Conservation (phyloP, 2,888 invertebrate genomes). For the Strigamia crassipes region DNA sequence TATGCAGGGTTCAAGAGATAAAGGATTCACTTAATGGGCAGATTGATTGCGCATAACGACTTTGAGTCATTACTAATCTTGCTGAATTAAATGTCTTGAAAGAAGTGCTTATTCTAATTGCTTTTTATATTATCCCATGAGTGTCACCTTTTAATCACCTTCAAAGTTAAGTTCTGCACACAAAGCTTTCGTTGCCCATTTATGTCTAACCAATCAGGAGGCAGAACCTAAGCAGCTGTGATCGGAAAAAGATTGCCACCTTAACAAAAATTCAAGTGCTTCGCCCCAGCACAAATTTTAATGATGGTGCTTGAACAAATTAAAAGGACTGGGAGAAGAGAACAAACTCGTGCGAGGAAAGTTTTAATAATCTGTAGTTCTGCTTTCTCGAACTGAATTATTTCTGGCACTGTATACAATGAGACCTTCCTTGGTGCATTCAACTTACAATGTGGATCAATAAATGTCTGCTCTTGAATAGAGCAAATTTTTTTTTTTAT, state of each 20-base stretch:
- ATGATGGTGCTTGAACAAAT: neutral
- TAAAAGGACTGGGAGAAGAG: neutral
- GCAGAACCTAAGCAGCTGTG: neutral
- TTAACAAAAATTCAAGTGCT: neutral
- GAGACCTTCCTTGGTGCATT: too few species aligned
- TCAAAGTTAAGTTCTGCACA: neutral
- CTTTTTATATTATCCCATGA: neutral
- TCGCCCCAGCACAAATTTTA: neutral
- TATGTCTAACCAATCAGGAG: neutral
- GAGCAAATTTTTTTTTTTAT: too few species aligned
- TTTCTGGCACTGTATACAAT: too few species aligned
- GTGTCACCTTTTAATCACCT: neutral
- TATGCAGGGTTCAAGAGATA: too few species aligned
- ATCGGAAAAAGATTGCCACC: neutral
- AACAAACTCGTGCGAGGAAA: too few species aligned
- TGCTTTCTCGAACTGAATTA: too few species aligned
- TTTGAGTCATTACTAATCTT: neutral
- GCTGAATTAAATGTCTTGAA: neutral
- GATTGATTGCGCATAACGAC: neutral
- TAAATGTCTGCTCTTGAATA: too few species aligned
- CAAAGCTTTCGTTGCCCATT: neutral
- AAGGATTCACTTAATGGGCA: neutral
- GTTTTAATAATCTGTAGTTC: too few species aligned
- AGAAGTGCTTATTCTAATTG: conserved; percentile 4
- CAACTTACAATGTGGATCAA: too few species aligned